Base-by-base conservation (phyloP, 2,888 invertebrate genomes). In the Tridacna crocea region DNA sequence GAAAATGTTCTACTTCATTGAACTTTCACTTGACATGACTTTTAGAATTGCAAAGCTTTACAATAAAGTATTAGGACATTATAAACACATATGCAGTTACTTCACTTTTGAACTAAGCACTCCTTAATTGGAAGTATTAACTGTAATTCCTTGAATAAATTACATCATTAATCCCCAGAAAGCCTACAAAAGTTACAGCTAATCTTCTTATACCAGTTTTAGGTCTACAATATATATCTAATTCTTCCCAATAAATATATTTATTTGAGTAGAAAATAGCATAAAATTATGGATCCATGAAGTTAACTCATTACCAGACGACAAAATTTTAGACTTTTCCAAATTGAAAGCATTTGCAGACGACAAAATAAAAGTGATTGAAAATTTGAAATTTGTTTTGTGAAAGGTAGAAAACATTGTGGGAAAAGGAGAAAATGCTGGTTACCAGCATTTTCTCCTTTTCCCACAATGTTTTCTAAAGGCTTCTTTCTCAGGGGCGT, bases 101-200 rank as follows among this genome's bases (percentile, higher is more conserved):
- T 66, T 13, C 12, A 19, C 46, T 68, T 1, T 68, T 46, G 47
- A 46, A 68, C n/a, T 68, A n/a, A 68, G 36, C 15, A 11, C 6
- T 51, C 15, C 11, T 51, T 47, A 70, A 70, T 70, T 70, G 70
- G 47, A 24, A 70, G 70, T 51, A 70, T 70, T 70, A 70, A 36
- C 70, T 51, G 48, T 55, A 78, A 78, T 78, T 47, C 72, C 63
- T 78, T 72, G 72, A 73, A 78, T 78, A 72, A 78, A 78, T 78
- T 78, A 48, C 78, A 72, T 72, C 58, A 78, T 27, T 77, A 77
- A 77, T 60, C 77, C 36, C 6, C 19, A 46, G 22, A 60, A 72
- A 70, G 55, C 72, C 58, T 47, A 70, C 66, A 66, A 60, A 77
- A 77, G 77, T 77, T 72, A 70, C 46, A 36, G 15, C 36, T 72